Percentiles rank a stretch among this genome's conserved stretches.
These are phyloP conservation scores for Bradypodion ventrale DNA, from an alignment of 2,797 vertebrate species.

Conservation along the genomic window DNA sequence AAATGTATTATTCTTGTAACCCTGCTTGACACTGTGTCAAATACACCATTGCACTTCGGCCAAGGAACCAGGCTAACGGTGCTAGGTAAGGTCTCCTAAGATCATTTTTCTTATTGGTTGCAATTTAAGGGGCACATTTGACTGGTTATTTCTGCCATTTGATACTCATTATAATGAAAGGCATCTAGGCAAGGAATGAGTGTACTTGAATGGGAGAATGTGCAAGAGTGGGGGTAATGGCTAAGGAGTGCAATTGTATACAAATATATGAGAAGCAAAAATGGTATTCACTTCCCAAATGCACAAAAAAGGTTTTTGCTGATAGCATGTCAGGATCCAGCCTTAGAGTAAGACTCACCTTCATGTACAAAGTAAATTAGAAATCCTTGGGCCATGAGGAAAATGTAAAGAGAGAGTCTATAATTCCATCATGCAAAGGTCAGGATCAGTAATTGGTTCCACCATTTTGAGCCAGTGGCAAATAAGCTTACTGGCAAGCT, in stretches of 20 bases:
- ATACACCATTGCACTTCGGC: constrained; percentile 47
- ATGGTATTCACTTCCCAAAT: not conserved
- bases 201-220: not conserved
- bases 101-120: not conserved
- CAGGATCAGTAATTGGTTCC: not conserved
- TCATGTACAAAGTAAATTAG: not conserved
- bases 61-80: constrained; percentile 57
- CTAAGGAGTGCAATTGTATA: too few relatives aligned
- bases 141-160: not conserved
- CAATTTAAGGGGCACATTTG: not conserved
- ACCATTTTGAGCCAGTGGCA: not conserved
- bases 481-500: not conserved
- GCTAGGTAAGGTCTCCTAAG: constrained; percentile 54
- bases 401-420: not conserved
- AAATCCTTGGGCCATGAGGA: not conserved
- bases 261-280: not conserved
- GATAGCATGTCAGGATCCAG: not conserved
- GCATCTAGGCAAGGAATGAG: not conserved
- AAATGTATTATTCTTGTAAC: constrained; percentile 15
- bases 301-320: not conserved
- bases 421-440: not conserved
- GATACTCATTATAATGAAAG: not conserved
- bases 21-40: constrained; percentile 32
- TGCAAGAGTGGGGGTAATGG: too few relatives aligned
- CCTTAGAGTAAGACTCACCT: not conserved